phyloP scores from a whole-genome alignment of 53 echinoderm and acorn worm genomes.

The Patiria pectinifera region DNA sequence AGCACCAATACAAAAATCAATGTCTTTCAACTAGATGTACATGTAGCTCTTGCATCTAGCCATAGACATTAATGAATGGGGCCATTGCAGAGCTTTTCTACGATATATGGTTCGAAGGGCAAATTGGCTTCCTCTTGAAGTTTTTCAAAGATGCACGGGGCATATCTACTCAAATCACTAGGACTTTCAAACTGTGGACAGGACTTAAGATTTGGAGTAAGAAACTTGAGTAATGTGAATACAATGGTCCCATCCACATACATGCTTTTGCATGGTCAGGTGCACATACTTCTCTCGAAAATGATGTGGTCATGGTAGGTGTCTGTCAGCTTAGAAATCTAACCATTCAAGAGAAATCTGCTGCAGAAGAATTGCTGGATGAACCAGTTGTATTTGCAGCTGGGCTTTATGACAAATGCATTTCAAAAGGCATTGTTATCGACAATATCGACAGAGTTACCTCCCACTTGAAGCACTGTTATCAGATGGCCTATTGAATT shows the following conservation, averaged over 20 bases:
- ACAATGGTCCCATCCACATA: neutral
- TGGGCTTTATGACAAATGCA: neutral
- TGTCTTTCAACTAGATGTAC: no score
- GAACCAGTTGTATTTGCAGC: neutral
- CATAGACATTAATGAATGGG: no score
- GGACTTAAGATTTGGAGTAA: constrained; percentile 5
- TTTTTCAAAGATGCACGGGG: neutral
- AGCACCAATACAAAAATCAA: no score
- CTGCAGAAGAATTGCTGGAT: constrained; percentile 3
- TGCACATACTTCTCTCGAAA: neutral
- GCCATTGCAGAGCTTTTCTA: no score
- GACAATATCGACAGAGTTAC: neutral
- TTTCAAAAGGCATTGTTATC: constrained; percentile 1
- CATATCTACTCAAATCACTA: neutral
- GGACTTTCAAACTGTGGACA: neutral
- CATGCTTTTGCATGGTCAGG: neutral
- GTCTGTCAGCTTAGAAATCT: constrained; percentile 5
- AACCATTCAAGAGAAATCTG: neutral
- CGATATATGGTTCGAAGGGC: neutral
- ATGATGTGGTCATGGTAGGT: constrained; percentile 21
- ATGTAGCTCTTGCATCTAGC: no score
- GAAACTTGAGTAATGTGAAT: neutral
- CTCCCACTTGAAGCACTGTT: no score
- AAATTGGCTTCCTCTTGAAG: neutral
- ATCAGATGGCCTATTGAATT: no score